Base-by-base conservation (phyloP, 2,888 invertebrate species). In the Myopa tessellatipennis region DNA sequence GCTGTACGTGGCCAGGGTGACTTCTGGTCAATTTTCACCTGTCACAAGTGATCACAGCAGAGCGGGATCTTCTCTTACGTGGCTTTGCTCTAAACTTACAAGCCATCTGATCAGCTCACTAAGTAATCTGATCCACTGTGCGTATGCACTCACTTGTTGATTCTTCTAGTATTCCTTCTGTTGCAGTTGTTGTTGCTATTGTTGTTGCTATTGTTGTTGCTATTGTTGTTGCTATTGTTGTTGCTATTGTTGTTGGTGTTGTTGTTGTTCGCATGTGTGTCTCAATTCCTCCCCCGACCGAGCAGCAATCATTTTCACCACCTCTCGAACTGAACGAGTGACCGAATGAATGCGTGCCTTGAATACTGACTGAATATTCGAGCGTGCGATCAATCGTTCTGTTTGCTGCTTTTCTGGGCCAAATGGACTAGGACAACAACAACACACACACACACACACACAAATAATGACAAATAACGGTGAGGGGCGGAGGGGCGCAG, bases 311-410 rank as follows among this genome's bases (percentile, higher is more conserved):
- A 60, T 60, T 36, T 60, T 7, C 18, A n/a, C 60, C n/a, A 58
- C 58, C 55, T 70, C 70, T 55, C 18, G 38, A 72, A n/a, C 7
- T 55, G 50, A 71, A 14, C 26, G 70, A 50, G 34, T 38, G 65
- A 12, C 4, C 38, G 8, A 69, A 16, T 50, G 50, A 45, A 50
- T 74, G 74, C 74, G 74, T 74, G 74, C 50, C 74, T 52, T 63
- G 74, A 61, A 74, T 63, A 34, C 55, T 40, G 61, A n/a, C n/a
- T 2, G 26, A 26, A 26, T 26, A 45, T 34, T 40, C n/a, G n/a
- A n/a, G 10, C 58, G 72, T 2, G n/a, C 72, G 72, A 72, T 72
- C 58, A 50, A 50, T 36, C 72, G 58, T n/a, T 58, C n/a, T 71
- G 61, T 5, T 60, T 38, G 14, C 16, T 71, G 67, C 36, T 36